Conservation (phyloP, 2,797 vertebrate genomes). For the Leptodactylus fallax region DNA sequence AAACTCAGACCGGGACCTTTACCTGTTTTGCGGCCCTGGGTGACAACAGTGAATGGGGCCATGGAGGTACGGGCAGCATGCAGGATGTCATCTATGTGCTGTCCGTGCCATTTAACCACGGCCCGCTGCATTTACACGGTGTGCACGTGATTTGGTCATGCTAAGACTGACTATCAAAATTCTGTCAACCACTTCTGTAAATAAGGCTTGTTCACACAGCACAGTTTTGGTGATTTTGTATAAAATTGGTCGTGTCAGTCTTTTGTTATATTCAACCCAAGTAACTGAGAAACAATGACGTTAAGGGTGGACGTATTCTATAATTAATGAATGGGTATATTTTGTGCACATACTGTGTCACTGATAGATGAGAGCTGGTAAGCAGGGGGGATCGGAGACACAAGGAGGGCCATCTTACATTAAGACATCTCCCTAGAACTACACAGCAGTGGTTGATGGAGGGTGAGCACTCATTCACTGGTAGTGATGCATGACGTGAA, state of each 20-base stretch:
- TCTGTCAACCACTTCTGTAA: too few relatives aligned
- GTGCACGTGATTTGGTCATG: too few relatives aligned
- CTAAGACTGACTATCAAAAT: too few relatives aligned
- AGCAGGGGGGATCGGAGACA: background rate
- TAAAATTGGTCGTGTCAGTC: background rate
- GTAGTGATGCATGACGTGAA: background rate
- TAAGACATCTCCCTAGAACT: background rate
- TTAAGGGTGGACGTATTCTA: background rate
- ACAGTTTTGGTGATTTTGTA: background rate
- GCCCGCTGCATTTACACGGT: too few relatives aligned
- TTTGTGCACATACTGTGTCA: background rate
- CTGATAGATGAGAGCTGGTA: background rate
- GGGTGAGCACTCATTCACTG: conserved; percentile 3
- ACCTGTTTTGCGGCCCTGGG: too few relatives aligned
- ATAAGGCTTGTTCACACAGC: too few relatives aligned
- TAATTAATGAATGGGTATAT: conserved; percentile 10
- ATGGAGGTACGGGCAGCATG: too few relatives aligned
- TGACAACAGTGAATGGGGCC: too few relatives aligned
- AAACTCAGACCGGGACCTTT: too few relatives aligned
- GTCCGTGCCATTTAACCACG: too few relatives aligned
- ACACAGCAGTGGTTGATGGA: background rate
- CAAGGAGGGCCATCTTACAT: background rate
- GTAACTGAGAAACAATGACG: background rate
- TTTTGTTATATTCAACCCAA: background rate
- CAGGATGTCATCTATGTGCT: too few relatives aligned